Evolutionary conservation across 1,140 invertebrate species (phyloP).

Genomic region (Panulirus ornatus): DNA sequence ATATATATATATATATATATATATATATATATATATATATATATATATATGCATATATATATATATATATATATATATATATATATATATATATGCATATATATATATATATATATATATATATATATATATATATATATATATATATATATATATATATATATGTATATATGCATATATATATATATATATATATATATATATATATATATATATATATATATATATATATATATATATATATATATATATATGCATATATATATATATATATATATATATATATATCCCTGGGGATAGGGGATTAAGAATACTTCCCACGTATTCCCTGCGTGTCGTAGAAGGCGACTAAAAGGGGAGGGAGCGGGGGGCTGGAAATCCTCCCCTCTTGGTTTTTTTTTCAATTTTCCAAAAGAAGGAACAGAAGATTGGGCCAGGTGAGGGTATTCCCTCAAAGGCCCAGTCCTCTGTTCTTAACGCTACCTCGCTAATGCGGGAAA

Average conservation of each 20-base stretch:
- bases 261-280: neutral
- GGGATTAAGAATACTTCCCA: too few species aligned
- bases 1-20: neutral
- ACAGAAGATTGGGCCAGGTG: too few species aligned
- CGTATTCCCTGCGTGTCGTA: too few species aligned
- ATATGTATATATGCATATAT: neutral
- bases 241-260: neutral
- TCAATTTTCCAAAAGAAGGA: too few species aligned
- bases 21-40: neutral
- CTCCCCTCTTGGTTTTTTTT: too few species aligned
- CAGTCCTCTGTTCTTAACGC: too few species aligned
- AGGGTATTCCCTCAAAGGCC: too few species aligned
- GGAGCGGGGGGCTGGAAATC: too few species aligned
- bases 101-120: neutral
- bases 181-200: neutral
- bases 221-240: neutral
- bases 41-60: neutral
- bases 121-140: constrained; percentile 11
- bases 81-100: neutral
- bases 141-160: neutral
- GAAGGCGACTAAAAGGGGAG: too few species aligned
- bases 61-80: neutral
- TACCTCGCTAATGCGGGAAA: too few species aligned
- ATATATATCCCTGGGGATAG: too few species aligned
- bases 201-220: neutral